Conservation (phyloP, 2,113 vertebrate species). For the Corythoichthys intestinalis region DNA sequence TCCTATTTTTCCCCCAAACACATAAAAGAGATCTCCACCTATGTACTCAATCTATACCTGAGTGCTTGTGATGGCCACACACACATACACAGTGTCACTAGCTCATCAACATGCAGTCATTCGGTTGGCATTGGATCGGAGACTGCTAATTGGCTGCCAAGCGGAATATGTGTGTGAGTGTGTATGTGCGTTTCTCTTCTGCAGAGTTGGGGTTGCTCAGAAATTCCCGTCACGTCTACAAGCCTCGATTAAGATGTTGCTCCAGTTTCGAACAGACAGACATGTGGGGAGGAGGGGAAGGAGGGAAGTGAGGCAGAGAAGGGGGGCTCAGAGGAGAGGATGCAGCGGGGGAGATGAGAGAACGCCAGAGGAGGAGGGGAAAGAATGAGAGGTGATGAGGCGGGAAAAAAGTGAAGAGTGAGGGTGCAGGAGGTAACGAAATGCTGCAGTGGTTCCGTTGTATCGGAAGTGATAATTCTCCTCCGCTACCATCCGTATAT, state of each 20-base stretch:
- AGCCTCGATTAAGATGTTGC: constrained; percentile 75
- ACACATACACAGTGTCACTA: constrained; percentile 26
- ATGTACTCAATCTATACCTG: constrained; percentile 47
- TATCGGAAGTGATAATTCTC: constrained; percentile 32
- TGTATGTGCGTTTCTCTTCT: constrained; percentile 39
- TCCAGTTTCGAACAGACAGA: constrained; percentile 68
- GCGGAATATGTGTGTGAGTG: constrained; percentile 35
- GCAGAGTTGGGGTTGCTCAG: constrained; percentile 49
- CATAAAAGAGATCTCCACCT: constrained; percentile 62
- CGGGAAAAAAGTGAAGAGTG: constrained; percentile 28
- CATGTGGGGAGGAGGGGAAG: constrained; percentile 50
- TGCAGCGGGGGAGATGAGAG: constrained; percentile 40
- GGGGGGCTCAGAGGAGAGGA: constrained; percentile 1
- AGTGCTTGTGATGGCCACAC: constrained; percentile 54
- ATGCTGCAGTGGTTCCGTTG: constrained; percentile 48
- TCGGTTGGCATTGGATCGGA: constrained; percentile 57
- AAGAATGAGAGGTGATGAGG: constrained; percentile 51
- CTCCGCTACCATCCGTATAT: constrained; percentile 23
- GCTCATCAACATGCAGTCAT: constrained; percentile 68
- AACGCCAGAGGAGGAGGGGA: constrained; percentile 30
- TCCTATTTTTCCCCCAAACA: constrained; percentile 49
- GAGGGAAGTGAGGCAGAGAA: constrained; percentile 23
- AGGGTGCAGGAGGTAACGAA: constrained; percentile 25
- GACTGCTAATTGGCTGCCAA: constrained; percentile 71
- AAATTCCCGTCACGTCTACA: constrained; percentile 67